These are phyloP conservation scores for Tyrophagus putrescentiae DNA, from an alignment of 1,140 invertebrate genomes.

Conservation along the genomic window DNA sequence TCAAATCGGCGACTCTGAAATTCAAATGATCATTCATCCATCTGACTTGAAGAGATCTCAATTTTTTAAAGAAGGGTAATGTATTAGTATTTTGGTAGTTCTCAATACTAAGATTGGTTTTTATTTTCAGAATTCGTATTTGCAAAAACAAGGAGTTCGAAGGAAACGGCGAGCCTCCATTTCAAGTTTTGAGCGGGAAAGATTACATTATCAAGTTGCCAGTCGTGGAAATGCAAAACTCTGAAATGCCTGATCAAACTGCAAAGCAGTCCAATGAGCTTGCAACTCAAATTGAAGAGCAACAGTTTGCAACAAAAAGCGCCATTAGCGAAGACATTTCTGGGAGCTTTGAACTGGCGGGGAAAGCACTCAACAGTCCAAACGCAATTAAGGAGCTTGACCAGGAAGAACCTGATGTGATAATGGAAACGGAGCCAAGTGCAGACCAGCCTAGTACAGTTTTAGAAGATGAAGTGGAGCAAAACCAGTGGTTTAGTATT, in stretches of 20 bases:
- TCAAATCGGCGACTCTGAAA: neutral
- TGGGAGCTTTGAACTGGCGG: neutral
- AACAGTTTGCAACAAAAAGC: neutral
- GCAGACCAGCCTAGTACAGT: neutral
- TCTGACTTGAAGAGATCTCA: neutral
- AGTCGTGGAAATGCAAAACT: neutral
- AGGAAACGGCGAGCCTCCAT: neutral
- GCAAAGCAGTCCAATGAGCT: neutral
- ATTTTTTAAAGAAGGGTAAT: constrained; percentile 14
- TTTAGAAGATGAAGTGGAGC: neutral
- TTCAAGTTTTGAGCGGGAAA: neutral
- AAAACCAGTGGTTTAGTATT: constrained; percentile 19
- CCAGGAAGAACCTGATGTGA: neutral
- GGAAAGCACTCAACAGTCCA: neutral
- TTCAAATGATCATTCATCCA: constrained; percentile 13
- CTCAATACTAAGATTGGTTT: neutral
- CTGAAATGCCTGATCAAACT: too few relatives aligned
- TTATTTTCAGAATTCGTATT: neutral
- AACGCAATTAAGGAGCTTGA: constrained; percentile 12
- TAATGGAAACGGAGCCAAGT: neutral
- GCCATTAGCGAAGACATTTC: too few relatives aligned
- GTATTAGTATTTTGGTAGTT: neutral
- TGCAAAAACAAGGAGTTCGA: neutral
- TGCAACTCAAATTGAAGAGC: neutral
- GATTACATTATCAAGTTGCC: constrained; percentile 2